These are phyloP conservation scores for Nomada goodeniana DNA, from an alignment of 2,888 invertebrate species.

Conservation along the genomic window DNA sequence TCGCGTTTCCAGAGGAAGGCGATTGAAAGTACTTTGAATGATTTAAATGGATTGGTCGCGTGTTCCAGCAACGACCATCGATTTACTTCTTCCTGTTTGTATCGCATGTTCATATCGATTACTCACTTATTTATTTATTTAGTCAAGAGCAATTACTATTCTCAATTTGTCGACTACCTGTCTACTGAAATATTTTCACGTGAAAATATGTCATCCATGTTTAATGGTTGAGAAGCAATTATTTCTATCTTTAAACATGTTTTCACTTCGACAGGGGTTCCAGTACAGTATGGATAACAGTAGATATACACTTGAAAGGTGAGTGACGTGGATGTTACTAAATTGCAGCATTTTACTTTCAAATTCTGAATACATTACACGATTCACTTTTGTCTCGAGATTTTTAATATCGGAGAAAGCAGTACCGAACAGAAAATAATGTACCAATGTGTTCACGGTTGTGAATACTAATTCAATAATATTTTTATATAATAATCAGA, in stretches of 20 bases:
- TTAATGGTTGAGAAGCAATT: background rate
- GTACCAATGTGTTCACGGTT: no score
- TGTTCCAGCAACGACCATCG: constrained; percentile 42
- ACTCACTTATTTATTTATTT: constrained; percentile 48
- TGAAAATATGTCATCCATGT: background rate
- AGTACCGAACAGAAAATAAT: no score
- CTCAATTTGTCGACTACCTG: constrained; percentile 12
- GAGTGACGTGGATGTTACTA: no score
- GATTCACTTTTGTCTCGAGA: no score
- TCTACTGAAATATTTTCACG: background rate
- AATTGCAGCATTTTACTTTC: no score
- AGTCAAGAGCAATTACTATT: constrained; percentile 38
- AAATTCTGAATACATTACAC: no score
- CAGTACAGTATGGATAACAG: no score
- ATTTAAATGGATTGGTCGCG: constrained; percentile 60
- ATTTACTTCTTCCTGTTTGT: constrained; percentile 39
- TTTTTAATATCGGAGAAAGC: no score
- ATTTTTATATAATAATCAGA: no score
- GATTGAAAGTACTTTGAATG: constrained; percentile 54
- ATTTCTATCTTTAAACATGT: background rate
- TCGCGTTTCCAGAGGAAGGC: constrained; percentile 37
- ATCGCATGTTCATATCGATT: constrained; percentile 21
- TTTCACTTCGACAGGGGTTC: background rate
- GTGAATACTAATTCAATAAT: no score
- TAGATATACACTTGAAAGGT: no score